Evolutionary conservation across 2,113 vertebrate species (phyloP).

Genomic region (Alligator sinensis): DNA sequence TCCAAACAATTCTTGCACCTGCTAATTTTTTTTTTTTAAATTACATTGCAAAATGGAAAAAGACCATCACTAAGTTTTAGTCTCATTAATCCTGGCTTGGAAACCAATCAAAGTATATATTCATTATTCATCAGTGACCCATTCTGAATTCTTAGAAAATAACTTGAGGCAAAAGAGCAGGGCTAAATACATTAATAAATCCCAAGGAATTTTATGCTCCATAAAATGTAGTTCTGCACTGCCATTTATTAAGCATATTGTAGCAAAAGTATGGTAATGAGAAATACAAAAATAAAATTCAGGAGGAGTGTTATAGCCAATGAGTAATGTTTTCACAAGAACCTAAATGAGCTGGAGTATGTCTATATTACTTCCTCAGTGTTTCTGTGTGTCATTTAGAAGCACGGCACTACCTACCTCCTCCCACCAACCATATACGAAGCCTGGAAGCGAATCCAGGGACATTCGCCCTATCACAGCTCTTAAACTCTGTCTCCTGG

Average conservation of each 20-base stretch:
- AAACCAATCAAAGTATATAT: neutral
- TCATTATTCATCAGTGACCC: neutral
- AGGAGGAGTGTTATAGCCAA: neutral
- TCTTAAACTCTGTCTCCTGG: too few relatives aligned
- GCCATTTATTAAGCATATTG: neutral
- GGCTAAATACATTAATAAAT: neutral
- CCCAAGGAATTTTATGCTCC: fast-evolving
- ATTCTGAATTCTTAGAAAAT: neutral
- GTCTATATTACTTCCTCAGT: too few relatives aligned
- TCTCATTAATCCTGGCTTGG: neutral
- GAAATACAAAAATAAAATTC: neutral
- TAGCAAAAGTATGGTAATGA: fast-evolving
- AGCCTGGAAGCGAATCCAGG: too few relatives aligned
- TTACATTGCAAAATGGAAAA: neutral
- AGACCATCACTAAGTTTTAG: fast-evolving
- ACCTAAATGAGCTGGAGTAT: neutral
- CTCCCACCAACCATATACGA: too few relatives aligned
- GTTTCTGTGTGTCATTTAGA: too few relatives aligned
- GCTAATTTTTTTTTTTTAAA: neutral
- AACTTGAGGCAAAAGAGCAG: neutral
- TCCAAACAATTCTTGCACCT: fast-evolving
- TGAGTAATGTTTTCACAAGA: neutral
- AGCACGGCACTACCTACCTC: too few relatives aligned
- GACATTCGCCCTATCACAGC: too few relatives aligned
- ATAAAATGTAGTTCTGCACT: neutral